Evolutionary conservation across 2,113 vertebrate species (phyloP), one percentile per base, ranked within the genome.

Genomic region (Girardinichthys multiradiatus): DNA sequence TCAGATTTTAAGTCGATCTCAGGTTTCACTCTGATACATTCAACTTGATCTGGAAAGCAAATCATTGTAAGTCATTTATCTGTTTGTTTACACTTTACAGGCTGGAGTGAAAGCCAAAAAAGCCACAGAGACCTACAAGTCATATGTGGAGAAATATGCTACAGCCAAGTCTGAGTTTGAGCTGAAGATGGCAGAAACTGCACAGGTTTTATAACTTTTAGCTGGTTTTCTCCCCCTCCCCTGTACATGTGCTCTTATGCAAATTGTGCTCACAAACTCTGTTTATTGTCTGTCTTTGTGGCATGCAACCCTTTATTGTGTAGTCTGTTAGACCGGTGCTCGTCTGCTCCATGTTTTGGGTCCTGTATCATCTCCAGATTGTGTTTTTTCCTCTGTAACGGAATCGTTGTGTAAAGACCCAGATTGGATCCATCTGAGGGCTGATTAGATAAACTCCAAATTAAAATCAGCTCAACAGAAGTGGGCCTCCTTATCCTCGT

Each of bases 121-220:
- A 93, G 98, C 98, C 87, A 98, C 97, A 76, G 97, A 99, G 91
- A 90, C 94, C 37, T 99, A 99, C 89, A 98, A 95, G 90, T 90
- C 95, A 0, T 98, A 95, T 37, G 96, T 99, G 87, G 97, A 99
- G 90, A 99, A 98, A 86, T 99, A 99, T 14, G 96, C 96, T 80
- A 79, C 92, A 14, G 95, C 96, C 51, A 99, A 99, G 94, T 92
- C 95, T 8, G 97, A 97, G 89, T 99, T 99, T 95, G 97, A 99
- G 83, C 95, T 97, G 89, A 98, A 96, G 92, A 99, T 99, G 97
- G 94, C 95, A 75, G 97, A 98, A 92, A 98, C 97, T 15, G 95
- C 97, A 71, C 96, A 98, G 96, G 98, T 98, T 92, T 1, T 8
- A 26, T n/a, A 29, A 48, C 19, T 21, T 70, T 70, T 31, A 9